phyloP scores from a whole-genome alignment of 2,797 vertebrate species.

The Garrulus glandarius region DNA sequence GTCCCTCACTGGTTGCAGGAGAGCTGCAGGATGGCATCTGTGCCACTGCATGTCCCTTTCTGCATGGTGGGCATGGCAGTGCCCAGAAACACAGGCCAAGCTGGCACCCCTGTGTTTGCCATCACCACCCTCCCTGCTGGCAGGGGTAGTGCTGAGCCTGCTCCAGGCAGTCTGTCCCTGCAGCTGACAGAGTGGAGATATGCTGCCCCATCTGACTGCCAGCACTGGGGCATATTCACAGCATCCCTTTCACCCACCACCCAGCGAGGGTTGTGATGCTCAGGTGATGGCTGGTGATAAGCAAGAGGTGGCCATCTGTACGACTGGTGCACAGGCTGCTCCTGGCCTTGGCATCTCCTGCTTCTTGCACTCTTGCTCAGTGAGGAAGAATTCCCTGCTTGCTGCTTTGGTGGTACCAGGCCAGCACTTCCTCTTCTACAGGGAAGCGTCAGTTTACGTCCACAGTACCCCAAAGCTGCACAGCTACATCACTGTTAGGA shows the following conservation, averaged over 20 bases:
- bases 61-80: rapidly evolving
- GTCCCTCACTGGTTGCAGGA: background rate
- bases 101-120: rapidly evolving
- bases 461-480: background rate
- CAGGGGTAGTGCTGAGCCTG: background rate
- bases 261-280: background rate
- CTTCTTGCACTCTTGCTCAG: background rate
- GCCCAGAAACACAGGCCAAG: background rate
- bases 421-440: rapidly evolving
- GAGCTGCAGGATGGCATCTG: background rate
- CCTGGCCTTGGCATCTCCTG: background rate
- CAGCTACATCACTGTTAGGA: background rate
- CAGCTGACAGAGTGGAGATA: rapidly evolving
- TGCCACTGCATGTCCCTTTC: background rate
- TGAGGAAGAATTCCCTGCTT: background rate
- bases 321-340: background rate
- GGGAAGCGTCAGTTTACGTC: background rate
- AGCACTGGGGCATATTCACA: background rate
- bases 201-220: background rate
- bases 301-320: background rate
- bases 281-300: background rate
- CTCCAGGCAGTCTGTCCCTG: background rate
- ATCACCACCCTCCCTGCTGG: background rate
- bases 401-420: background rate
- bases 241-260: background rate